Conservation (phyloP, 2,797 vertebrate genomes). For the Euphonia xanthogaster region DNA sequence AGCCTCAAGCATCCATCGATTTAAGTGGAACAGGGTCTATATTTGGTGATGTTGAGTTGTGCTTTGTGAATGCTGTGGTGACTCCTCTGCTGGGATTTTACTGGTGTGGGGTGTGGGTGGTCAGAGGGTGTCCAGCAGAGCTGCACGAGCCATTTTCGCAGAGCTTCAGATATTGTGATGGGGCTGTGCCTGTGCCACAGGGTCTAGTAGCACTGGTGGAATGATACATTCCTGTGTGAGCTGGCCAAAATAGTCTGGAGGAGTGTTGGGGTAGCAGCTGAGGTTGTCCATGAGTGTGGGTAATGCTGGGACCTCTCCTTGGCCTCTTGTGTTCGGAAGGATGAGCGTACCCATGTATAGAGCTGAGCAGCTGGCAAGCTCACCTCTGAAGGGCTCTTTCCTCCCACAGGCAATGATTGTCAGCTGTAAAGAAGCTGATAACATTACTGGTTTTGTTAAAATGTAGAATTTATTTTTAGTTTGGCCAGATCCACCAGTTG, state of each 20-base stretch:
- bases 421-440: background rate
- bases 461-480: background rate
- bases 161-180: background rate
- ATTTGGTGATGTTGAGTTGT: background rate
- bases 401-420: background rate
- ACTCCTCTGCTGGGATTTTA: background rate
- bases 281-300: rapidly evolving
- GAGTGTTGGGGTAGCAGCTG: background rate
- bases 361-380: background rate
- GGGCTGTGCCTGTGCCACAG: rapidly evolving
- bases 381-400: background rate
- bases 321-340: background rate
- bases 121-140: background rate
- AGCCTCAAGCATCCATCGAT: background rate
- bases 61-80: background rate
- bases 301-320: background rate
- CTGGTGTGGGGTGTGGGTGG: background rate
- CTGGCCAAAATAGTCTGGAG: background rate
- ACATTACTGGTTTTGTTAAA: background rate
- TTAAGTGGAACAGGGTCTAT: background rate
- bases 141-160: background rate
- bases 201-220: background rate
- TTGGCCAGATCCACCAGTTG: background rate
- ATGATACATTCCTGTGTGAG: background rate
- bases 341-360: background rate